A percentile compares a stretch with the other conserved stretches of the same genome.
phyloP scores from a whole-genome alignment of 2,888 invertebrate species.

The Microctonus aethiopoides region DNA sequence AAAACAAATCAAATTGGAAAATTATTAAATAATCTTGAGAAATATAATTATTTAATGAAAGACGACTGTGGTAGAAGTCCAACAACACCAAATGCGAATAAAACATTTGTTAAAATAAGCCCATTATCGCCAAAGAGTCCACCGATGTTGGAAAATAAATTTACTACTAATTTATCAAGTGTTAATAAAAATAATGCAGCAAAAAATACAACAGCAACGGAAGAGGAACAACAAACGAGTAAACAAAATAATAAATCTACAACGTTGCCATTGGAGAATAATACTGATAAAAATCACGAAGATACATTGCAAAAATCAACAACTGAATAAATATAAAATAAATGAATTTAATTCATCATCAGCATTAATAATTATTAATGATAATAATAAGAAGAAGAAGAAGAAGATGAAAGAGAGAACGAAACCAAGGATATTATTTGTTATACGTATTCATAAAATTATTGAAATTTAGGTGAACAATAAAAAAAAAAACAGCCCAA shows the following conservation, averaged over 20 bases:
- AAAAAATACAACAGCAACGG: not conserved
- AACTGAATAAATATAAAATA: conserved; percentile 32
- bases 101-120: conserved; percentile 54
- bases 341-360: not conserved
- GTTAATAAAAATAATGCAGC: conserved; percentile 21
- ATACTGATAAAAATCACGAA: conserved; percentile 37
- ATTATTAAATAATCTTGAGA: conserved; percentile 90
- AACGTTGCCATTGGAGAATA: conserved; percentile 20
- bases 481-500: too few relatives aligned
- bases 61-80: conserved; percentile 68
- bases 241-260: conserved; percentile 35
- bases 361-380: not conserved
- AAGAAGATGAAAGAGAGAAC: not conserved
- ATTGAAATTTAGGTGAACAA: not conserved
- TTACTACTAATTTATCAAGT: conserved; percentile 11
- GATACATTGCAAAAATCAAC: conserved; percentile 37
- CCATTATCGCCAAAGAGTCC: conserved; percentile 55
- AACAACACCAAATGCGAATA: conserved; percentile 63
- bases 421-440: too few relatives aligned
- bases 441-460: not conserved
- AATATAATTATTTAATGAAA: conserved; percentile 81
- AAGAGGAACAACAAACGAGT: conserved; percentile 16
- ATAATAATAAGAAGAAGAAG: not conserved
- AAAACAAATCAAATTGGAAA: conserved; percentile 96
- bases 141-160: conserved; percentile 19